Evolutionary conservation across 2,888 invertebrate species (phyloP), one percentile per base, ranked within the genome.

Genomic region (Eustalomyia histrio): DNA sequence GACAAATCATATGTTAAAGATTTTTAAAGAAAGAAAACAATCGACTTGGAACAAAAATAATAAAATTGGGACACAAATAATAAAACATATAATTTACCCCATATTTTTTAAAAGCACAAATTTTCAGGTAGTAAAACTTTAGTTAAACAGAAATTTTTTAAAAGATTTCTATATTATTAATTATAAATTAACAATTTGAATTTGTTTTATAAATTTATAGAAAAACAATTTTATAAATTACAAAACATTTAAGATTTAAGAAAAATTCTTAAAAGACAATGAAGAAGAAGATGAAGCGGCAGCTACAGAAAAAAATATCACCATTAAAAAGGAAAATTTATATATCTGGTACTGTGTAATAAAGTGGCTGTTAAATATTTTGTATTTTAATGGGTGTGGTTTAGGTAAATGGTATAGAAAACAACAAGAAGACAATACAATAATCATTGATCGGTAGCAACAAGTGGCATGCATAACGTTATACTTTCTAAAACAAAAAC

Each of bases 361-460:
- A 73, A 80, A 80, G 63, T 63, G 78, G 39, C 78, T 73, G 67
- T 50, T 73, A 79, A 74, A 79, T 69, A 67, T 57, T 57, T 76
- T 55, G 39, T 68, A 58, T 61, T 65, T 58, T 72, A 68, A 60
- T 72, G 76, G 72, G 76, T 58, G 80, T 68, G 76, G 67, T 76
- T 80, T 58, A 16, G 57, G 18, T 76, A 75, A 72, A 80, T 76
- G 75, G 50, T 58, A 53, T 58, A 50, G 67, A 71, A 80, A 73
- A 52, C 39, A 67, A 39, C 14, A 29, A n/a, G 24, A 53, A 16
- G 33, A 64, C 53, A 52, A 69, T 63, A 58, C 50, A 50, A 64
- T 60, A 58, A 39, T 67, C 55, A 55, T 17, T 60, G 29, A 57
- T 39, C 21, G 39, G 67, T 58, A 72, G 67, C 76, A 74, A 69